Conservation (phyloP, 2,888 invertebrate genomes). For the Xylota segnis region DNA sequence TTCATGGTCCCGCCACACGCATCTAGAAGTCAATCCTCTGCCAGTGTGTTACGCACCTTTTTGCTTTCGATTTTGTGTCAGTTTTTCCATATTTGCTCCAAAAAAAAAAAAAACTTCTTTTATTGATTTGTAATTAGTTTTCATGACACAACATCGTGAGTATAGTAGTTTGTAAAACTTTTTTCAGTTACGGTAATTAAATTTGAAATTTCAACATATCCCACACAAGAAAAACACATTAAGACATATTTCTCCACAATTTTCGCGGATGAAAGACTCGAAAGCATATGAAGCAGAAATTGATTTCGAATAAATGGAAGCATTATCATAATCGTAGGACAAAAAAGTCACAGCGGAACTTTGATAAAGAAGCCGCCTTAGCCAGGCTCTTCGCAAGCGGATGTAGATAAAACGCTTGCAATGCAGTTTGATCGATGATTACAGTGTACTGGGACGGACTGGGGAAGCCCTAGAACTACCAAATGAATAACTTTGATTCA, state of each 20-base stretch:
- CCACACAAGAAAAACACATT: neutral
- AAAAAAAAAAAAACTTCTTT: neutral
- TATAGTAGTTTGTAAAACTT: neutral
- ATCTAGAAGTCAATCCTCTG: conserved; percentile 19
- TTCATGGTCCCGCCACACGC: conserved; percentile 58
- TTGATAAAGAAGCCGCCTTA: conserved; percentile 15
- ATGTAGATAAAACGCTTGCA: conserved; percentile 46
- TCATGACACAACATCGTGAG: conserved; percentile 3
- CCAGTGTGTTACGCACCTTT: conserved; percentile 52
- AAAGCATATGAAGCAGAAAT: conserved; percentile 24
- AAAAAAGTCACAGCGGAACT: conserved; percentile 37
- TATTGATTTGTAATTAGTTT: conserved; percentile 55
- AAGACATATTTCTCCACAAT: conserved; percentile 19
- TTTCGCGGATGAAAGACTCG: conserved; percentile 29
- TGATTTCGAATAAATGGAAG: conserved; percentile 30
- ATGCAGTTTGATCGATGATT: conserved; percentile 51
- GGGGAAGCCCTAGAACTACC: conserved; percentile 26
- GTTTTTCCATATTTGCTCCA: conserved; percentile 11
- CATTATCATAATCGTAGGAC: conserved; percentile 21
- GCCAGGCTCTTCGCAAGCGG: conserved; percentile 18
- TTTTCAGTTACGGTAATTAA: conserved; percentile 42
- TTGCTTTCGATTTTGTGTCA: conserved; percentile 34
- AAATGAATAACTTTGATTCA: conserved; percentile 18
- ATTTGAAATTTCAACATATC: conserved; percentile 26
- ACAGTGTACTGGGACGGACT: conserved; percentile 17